Conservation (phyloP, 2,113 vertebrate genomes). For the Mobula birostris region DNA sequence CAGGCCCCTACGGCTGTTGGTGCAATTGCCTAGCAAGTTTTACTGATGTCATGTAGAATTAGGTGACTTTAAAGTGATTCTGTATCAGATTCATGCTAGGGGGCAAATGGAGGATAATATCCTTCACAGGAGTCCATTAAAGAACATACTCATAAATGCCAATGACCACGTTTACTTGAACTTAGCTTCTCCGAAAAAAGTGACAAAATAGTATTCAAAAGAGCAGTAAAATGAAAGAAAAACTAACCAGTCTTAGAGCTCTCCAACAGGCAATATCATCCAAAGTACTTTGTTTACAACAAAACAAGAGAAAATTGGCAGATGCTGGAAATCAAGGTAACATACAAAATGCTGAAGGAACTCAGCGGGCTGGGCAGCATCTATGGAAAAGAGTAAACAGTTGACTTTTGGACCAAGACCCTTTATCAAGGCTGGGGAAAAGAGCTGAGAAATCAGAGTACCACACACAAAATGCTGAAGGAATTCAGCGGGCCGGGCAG, state of each 20-base stretch:
- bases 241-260: background rate
- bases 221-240: background rate
- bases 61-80: slow-evolving; percentile 18
- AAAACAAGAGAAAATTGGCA: too few relatives aligned
- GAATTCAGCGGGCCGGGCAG: too few relatives aligned
- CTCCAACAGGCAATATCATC: background rate
- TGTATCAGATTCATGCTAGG: background rate
- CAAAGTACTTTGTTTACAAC: background rate
- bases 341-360: too few relatives aligned
- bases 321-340: too few relatives aligned
- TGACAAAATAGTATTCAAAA: background rate
- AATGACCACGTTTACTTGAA: background rate
- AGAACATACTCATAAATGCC: background rate
- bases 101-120: background rate
- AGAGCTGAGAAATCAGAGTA: too few relatives aligned
- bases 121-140: background rate
- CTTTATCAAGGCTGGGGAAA: too few relatives aligned
- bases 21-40: background rate
- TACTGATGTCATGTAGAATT: background rate
- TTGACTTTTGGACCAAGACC: too few relatives aligned
- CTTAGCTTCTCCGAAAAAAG: background rate
- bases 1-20: background rate
- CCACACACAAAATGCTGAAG: too few relatives aligned
- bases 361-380: too few relatives aligned
- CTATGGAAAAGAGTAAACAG: too few relatives aligned